Evolutionary conservation across 2,888 invertebrate genomes (phyloP).

Genomic region (Nomada goodeniana): DNA sequence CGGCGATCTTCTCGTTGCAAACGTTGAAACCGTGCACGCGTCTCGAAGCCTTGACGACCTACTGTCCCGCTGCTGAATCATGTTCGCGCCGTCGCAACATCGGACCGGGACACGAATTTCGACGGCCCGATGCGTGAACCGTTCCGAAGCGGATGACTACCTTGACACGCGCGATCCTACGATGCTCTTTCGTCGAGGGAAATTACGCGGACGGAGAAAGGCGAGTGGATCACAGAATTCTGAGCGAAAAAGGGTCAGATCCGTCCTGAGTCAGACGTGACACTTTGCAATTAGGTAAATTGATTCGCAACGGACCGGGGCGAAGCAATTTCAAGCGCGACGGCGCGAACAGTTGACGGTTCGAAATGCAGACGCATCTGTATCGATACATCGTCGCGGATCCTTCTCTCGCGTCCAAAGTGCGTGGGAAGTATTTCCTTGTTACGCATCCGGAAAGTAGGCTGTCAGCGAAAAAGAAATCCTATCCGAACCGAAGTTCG

Average conservation of each 20-base stretch:
- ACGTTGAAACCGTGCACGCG: not conserved
- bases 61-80: slow-evolving; percentile 1
- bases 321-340: not conserved
- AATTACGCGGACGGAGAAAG: slow-evolving; percentile 55
- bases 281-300: slow-evolving; percentile 3
- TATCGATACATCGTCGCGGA: not conserved
- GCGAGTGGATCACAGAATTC: slow-evolving; percentile 27
- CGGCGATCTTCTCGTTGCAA: not conserved
- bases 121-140: not conserved
- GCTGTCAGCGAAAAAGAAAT: slow-evolving; percentile 53
- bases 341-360: not conserved
- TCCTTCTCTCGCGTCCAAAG: too few relatives aligned
- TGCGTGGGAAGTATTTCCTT: not conserved
- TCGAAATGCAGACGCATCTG: not conserved
- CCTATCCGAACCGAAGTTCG: slow-evolving; percentile 32
- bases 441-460: slow-evolving; percentile 41
- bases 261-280: slow-evolving; percentile 35
- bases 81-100: not conserved
- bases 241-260: slow-evolving; percentile 49
- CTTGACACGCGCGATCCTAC: slow-evolving; percentile 37
- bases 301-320: not conserved
- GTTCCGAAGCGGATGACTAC: slow-evolving; percentile 29
- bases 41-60: not conserved
- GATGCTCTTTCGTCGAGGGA: slow-evolving; percentile 37
- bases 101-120: slow-evolving; percentile 8